Conservation (phyloP, 2,888 invertebrate species). For the Glomeris marginata region DNA sequence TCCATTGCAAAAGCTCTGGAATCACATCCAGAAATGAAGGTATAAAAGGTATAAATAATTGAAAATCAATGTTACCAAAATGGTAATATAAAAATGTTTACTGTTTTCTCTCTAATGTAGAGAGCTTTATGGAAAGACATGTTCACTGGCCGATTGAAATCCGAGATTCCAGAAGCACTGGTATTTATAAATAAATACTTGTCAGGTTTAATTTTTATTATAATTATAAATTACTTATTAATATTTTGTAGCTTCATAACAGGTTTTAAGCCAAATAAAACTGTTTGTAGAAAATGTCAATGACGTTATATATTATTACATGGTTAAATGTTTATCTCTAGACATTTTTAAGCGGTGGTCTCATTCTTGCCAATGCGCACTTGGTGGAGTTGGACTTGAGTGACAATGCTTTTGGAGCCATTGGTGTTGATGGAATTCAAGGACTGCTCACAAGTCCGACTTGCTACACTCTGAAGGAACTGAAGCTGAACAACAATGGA, state of each 20-base stretch:
- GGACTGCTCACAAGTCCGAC: conserved; percentile 64
- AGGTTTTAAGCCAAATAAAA: too few relatives aligned
- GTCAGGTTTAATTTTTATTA: conserved; percentile 5
- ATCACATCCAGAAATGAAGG: conserved; percentile 52
- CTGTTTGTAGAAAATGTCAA: conserved; percentile 3
- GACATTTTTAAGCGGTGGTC: conserved; percentile 58
- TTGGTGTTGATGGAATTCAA: conserved; percentile 76
- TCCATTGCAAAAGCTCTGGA: conserved; percentile 66
- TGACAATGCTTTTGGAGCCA: conserved; percentile 94
- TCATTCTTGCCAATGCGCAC: conserved; percentile 61
- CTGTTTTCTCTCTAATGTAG: conserved; percentile 21
- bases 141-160: conserved; percentile 88
- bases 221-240: too few relatives aligned
- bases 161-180: conserved; percentile 85
- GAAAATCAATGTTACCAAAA: not conserved
- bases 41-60: conserved; percentile 11
- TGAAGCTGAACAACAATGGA: conserved; percentile 88
- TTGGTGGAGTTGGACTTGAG: conserved; percentile 79
- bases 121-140: conserved; percentile 87
- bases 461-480: conserved; percentile 64
- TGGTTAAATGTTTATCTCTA: conserved; percentile 23
- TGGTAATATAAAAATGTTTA: too few relatives aligned
- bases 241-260: too few relatives aligned
- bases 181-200: conserved; percentile 29
- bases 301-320: not conserved